Evolutionary conservation across 2,113 vertebrate genomes (phyloP).

Genomic region (Monarcha castaneiventris): DNA sequence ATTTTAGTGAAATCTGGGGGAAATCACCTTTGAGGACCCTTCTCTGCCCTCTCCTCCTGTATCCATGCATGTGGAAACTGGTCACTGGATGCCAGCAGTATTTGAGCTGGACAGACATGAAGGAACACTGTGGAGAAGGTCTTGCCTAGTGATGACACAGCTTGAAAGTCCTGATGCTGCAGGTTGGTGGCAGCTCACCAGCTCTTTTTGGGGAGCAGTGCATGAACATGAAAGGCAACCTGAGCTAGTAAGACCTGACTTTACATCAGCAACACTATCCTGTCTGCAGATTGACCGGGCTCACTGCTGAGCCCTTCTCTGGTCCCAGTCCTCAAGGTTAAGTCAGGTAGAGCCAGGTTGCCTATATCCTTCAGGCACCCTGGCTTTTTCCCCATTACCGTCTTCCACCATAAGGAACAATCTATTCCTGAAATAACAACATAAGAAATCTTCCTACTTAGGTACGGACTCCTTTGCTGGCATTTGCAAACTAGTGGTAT

Average conservation of each 20-base stretch:
- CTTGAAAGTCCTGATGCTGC: neutral
- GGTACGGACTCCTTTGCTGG: neutral
- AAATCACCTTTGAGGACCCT: neutral
- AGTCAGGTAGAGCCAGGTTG: neutral
- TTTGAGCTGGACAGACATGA: neutral
- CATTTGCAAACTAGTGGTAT: neutral
- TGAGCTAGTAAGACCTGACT: neutral
- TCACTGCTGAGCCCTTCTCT: neutral
- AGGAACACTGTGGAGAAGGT: neutral
- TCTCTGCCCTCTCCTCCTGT: neutral
- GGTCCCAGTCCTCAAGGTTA: neutral
- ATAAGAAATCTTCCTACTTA: neutral
- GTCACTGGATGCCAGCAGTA: neutral
- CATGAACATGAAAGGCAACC: rapidly evolving
- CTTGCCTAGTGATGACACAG: neutral
- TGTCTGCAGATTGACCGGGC: neutral
- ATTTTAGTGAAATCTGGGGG: neutral
- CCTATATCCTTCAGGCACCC: neutral
- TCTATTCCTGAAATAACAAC: neutral
- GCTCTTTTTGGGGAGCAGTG: neutral
- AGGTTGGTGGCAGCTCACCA: neutral
- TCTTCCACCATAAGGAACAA: neutral
- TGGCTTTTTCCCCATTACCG: neutral
- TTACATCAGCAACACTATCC: neutral
- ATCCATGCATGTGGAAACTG: neutral